These are phyloP conservation scores for Microplitis demolitor DNA, from an alignment of 1,140 invertebrate species.

Conservation along the genomic window DNA sequence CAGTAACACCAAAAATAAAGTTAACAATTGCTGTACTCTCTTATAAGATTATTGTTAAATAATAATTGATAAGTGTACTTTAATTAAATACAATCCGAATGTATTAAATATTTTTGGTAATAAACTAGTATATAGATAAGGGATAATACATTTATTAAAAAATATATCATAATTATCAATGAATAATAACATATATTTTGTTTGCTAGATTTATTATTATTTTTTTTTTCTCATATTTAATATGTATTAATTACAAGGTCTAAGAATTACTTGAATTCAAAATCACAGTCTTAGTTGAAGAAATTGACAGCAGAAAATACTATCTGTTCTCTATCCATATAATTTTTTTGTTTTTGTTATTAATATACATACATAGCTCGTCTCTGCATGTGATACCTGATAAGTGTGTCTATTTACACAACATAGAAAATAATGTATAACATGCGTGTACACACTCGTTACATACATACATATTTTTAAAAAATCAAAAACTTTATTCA, in stretches of 20 bases:
- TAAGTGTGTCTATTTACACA: constrained; percentile 39
- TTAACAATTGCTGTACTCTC: too few relatives aligned
- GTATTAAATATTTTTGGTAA: too few relatives aligned
- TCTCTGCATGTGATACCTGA: constrained; percentile 36
- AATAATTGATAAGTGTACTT: not conserved
- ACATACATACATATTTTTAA: constrained; percentile 20
- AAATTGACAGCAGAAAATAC: constrained; percentile 62
- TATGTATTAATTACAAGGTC: constrained; percentile 43
- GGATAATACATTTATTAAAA: not conserved
- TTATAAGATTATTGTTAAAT: too few relatives aligned
- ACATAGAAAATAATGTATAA: constrained; percentile 34
- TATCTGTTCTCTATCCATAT: constrained; percentile 58
- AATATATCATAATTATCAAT: not conserved
- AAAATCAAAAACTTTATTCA: constrained; percentile 17
- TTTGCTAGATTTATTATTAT: constrained; percentile 29
- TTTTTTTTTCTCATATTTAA: constrained; percentile 34
- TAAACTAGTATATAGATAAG: too few relatives aligned
- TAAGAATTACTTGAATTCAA: constrained; percentile 58
- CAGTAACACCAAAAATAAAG: too few relatives aligned
- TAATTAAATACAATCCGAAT: too few relatives aligned
- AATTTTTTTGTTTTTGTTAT: constrained; percentile 27
- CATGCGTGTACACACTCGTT: constrained; percentile 29
- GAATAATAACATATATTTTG: not conserved
- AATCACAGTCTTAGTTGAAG: constrained; percentile 63
- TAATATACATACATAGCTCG: constrained; percentile 46